Conservation (phyloP, 1,140 invertebrate genomes). For the Zaprionus camerounensis region DNA sequence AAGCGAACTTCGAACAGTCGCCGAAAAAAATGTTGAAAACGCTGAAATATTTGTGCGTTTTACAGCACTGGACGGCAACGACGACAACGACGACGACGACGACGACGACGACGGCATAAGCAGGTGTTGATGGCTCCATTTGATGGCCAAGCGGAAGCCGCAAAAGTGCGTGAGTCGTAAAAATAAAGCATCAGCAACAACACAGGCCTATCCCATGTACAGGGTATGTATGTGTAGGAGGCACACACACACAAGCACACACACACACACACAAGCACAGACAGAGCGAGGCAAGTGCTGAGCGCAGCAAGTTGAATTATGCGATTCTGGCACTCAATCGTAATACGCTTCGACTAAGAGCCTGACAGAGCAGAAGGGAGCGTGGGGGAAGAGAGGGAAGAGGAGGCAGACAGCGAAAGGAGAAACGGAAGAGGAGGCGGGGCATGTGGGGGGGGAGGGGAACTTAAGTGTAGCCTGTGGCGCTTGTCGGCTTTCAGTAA, state of each 20-base stretch:
- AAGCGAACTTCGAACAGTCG: constrained; percentile 53
- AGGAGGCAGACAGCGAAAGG: constrained; percentile 12
- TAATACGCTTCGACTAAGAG: constrained; percentile 33
- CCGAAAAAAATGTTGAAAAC: constrained; percentile 20
- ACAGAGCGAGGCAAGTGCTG: constrained; percentile 22
- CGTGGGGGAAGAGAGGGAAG: constrained; percentile 5
- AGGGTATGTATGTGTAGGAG: neutral
- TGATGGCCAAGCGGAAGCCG: constrained; percentile 78
- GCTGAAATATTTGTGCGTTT: constrained; percentile 38
- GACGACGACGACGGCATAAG: constrained; percentile 25
- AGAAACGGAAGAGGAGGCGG: neutral
- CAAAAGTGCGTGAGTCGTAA: constrained; percentile 82
- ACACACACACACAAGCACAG: constrained; percentile 17
- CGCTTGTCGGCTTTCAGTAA: neutral
- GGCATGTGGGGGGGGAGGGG: neutral
- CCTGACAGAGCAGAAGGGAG: neutral
- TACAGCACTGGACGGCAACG: constrained; percentile 34
- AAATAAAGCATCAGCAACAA: constrained; percentile 60
- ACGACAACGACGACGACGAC: neutral
- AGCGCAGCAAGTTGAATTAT: constrained; percentile 75
- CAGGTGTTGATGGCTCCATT: constrained; percentile 81
- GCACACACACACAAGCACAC: constrained; percentile 8
- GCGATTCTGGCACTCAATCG: constrained; percentile 76
- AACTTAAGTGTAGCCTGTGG: constrained; percentile 23
- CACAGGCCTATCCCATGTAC: neutral